A percentile compares a stretch with the other conserved stretches of the same genome.
phyloP scores from a whole-genome alignment of 2,113 vertebrate species.

The Cavia porcellus region DNA sequence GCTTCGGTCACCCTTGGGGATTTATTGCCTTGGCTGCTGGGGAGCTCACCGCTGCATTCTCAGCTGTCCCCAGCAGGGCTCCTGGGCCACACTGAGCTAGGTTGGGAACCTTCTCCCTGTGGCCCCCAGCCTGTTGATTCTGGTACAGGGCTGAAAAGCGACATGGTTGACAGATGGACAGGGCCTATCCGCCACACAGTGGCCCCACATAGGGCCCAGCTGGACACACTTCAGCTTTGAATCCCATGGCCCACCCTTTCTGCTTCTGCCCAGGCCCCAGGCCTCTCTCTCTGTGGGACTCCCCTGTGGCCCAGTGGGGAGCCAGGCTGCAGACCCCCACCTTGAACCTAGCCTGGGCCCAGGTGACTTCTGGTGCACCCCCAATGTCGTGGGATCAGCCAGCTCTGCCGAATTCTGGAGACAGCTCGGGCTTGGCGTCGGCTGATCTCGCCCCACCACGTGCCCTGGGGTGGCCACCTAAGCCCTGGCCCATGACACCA shows the following conservation, averaged over 20 bases:
- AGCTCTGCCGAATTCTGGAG: neutral
- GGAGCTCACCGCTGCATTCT: accelerated
- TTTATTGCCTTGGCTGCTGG: neutral
- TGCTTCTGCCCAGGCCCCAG: accelerated
- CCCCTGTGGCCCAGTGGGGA: accelerated
- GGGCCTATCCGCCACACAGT: neutral
- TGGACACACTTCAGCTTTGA: accelerated
- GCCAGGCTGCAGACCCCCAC: accelerated
- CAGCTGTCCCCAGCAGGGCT: accelerated
- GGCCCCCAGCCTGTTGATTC: neutral
- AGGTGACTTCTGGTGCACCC: neutral
- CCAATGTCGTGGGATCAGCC: accelerated
- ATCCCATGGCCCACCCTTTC: no score
- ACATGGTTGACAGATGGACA: neutral
- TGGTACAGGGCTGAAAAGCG: neutral
- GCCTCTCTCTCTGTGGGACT: neutral
- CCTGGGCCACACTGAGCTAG: accelerated
- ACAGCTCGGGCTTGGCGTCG: neutral
- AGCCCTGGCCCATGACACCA: neutral
- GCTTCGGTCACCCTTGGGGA: neutral
- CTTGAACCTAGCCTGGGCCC: neutral
- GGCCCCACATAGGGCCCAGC: accelerated
- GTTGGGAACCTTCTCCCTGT: accelerated
- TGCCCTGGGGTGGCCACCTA: constrained; percentile 14
- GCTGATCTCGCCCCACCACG: neutral